Evolutionary conservation across 2,888 invertebrate species (phyloP), one percentile per base, ranked within the genome.

Genomic region (Acrobasis repandana): DNA sequence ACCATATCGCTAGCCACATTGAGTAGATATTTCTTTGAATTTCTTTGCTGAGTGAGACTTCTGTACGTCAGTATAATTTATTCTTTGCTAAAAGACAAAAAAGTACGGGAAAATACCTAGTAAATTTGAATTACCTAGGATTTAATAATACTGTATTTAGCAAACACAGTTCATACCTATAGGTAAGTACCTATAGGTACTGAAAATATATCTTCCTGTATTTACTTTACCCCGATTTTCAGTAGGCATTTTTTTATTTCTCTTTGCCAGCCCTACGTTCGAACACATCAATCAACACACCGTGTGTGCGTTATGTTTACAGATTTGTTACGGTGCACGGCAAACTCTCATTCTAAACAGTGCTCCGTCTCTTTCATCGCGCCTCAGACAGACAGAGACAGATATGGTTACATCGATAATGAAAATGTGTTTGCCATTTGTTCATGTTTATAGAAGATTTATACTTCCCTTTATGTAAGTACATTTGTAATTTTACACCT

Each of bases 211-310:
- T n/a, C 9, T 11, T 10, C 10, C 38, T 38, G 38, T 28, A 28
- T 28, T 28, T 6, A 28, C 28, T 28, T n/a, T 14, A n/a, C 10
- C 38, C 3, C 11, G 14, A 38, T 11, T 38, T 14, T 36, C 10
- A 36, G 36, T 36, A 10, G 36, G 9, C 11, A 14, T 43, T 43
- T 43, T n/a, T 43, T 43, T 43, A 43, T 14, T 38, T 10, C 11
- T 43, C 43, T 5, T n/a, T 28, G 11, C 14, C 58, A 50, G 43
- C 49, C 52, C 46, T 60, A 28, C 28, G 16, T 20, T 50, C 46
- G 56, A 51, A 61, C 46, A 36, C 62, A 70, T 72, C 67, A 65
- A 65, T 73, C 73, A 70, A 62, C 65, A n/a, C 28, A 16, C 16
- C 63, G 33, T 33, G 60, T 63, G 63, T 57, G 57, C 34, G 28